phyloP scores from a whole-genome alignment of 2,888 invertebrate genomes.

The Ornithoptera priamus region DNA sequence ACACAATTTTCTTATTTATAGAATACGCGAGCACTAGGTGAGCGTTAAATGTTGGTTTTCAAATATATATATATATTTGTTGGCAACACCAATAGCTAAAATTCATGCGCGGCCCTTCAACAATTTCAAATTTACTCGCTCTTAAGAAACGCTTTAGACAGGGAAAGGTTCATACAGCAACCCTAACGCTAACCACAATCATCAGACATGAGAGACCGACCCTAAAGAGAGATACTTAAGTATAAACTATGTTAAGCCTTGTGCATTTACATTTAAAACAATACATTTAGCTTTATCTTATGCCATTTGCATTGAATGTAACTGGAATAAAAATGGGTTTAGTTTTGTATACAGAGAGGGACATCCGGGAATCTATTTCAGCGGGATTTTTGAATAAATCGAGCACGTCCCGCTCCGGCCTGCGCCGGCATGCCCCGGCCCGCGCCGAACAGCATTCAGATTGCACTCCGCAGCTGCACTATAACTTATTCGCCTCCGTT shows the following conservation, averaged over 20 bases:
- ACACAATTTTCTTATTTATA: no score
- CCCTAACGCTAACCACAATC: no score
- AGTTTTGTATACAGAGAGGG: conserved; percentile 16
- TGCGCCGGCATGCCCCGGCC: conserved; percentile 36
- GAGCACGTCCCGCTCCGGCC: conserved; percentile 41
- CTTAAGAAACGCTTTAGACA: no score
- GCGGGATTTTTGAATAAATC: conserved; percentile 47
- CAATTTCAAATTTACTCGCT: no score
- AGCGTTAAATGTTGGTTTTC: no score
- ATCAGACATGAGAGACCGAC: no score
- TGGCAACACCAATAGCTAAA: no score
- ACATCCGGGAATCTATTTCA: conserved; percentile 46
- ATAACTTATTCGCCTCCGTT: conserved; percentile 46
- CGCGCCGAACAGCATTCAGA: conserved; percentile 44
- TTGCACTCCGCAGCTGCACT: conserved; percentile 53
- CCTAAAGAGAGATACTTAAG: not conserved
- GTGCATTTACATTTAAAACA: conserved; percentile 4
- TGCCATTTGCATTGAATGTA: conserved; percentile 13
- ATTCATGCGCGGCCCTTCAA: no score
- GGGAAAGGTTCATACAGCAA: no score
- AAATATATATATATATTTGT: no score
- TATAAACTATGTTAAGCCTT: not conserved
- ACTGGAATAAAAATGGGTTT: conserved; percentile 21
- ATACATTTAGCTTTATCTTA: not conserved
- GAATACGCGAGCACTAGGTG: no score